phyloP scores from a whole-genome alignment of 2,113 vertebrate genomes.

The Paedocypris sp. region DNA sequence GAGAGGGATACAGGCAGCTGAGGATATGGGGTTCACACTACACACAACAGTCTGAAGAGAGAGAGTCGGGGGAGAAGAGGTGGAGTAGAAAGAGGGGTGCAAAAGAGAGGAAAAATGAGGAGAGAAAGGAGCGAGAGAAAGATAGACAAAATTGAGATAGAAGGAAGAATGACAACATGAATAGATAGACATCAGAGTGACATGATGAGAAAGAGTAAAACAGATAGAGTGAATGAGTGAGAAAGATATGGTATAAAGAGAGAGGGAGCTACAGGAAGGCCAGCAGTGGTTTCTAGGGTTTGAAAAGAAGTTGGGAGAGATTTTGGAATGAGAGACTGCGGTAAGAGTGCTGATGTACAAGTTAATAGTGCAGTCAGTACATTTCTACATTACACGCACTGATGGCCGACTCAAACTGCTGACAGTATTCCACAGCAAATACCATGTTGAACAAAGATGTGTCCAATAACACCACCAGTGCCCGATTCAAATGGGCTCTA shows the following conservation, averaged over 20 bases:
- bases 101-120: too few species aligned
- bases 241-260: too few species aligned
- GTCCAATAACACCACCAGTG: neutral
- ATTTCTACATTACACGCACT: neutral
- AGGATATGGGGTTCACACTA: slow-evolving; percentile 7
- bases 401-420: neutral
- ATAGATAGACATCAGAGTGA: too few species aligned
- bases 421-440: neutral
- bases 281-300: neutral
- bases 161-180: too few species aligned
- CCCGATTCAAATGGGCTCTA: neutral
- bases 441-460: neutral
- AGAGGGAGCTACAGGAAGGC: neutral
- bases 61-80: too few species aligned
- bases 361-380: neutral
- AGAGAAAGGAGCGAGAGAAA: too few species aligned
- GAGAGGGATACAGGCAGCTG: slow-evolving; percentile 4
- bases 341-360: slow-evolving; percentile 26
- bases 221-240: too few species aligned
- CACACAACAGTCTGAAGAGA: slow-evolving; percentile 3
- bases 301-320: slow-evolving; percentile 3
- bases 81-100: too few species aligned
- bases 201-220: too few species aligned
- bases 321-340: slow-evolving; percentile 21
- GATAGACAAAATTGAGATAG: too few species aligned